phyloP scores from a whole-genome alignment of 2,113 vertebrate genomes.

The Aspiorhynchus laticeps region DNA sequence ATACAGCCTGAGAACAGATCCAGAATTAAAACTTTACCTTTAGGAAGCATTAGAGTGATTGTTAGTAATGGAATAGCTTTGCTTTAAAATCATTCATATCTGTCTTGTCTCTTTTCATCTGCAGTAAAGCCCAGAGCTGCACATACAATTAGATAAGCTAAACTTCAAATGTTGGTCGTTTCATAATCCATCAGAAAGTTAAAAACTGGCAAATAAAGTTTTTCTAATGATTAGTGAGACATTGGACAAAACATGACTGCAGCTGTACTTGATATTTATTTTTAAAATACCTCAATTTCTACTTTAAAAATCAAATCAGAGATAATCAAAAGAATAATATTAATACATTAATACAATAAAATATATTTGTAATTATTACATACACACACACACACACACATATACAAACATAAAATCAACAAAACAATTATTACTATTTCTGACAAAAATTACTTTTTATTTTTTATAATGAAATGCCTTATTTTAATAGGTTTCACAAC shows the following conservation, averaged over 20 bases:
- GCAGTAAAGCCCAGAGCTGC: slow-evolving; percentile 10
- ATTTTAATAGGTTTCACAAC: neutral
- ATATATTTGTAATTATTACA: neutral
- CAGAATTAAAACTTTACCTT: slow-evolving; percentile 20
- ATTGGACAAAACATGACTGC: neutral
- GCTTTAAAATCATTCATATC: slow-evolving; percentile 39
- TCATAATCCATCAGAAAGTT: neutral
- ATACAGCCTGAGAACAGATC: slow-evolving; percentile 4
- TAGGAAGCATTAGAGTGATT: slow-evolving; percentile 13
- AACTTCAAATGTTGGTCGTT: neutral
- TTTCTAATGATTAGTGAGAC: neutral
- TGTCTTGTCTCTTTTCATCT: slow-evolving; percentile 16
- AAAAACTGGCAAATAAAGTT: neutral
- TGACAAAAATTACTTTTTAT: neutral
- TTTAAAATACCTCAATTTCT: neutral
- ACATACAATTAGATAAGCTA: neutral
- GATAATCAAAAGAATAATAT: neutral
- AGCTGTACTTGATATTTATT: neutral
- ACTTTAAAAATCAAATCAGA: neutral
- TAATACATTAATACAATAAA: neutral
- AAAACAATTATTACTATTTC: neutral
- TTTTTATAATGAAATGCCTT: neutral
- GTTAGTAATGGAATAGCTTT: neutral
- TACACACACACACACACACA: neutral
- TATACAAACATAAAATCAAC: neutral